Evolutionary conservation across 2,888 invertebrate genomes (phyloP).

Genomic region (Agrochola lychnidis): DNA sequence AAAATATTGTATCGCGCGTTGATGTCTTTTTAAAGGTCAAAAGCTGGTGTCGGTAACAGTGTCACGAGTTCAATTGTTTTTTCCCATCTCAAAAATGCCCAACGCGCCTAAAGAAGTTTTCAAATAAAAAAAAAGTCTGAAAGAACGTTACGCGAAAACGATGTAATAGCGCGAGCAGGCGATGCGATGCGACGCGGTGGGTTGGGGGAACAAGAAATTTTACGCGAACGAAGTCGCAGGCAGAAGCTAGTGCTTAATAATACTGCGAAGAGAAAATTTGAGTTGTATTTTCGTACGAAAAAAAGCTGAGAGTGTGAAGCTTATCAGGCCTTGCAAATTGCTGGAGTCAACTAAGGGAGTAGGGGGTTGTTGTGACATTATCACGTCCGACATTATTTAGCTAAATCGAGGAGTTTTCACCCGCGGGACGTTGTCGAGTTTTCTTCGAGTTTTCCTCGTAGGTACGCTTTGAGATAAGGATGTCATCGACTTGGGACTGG

Average conservation of each 20-base stretch:
- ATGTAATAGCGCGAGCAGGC: no score
- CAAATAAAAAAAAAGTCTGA: no score
- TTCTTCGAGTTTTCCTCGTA: conserved; percentile 45
- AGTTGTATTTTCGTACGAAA: conserved; percentile 27
- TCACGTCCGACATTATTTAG: conserved; percentile 61
- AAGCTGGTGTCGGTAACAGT: no score
- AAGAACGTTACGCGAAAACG: no score
- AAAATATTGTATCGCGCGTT: no score
- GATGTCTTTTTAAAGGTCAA: no score
- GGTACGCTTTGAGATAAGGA: conserved; percentile 26
- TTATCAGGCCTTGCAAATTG: conserved; percentile 62
- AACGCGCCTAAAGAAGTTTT: no score
- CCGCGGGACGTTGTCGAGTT: conserved; percentile 42
- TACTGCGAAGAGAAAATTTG: conserved; percentile 22
- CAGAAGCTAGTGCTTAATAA: conserved; percentile 16
- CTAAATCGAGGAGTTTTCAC: conserved; percentile 53
- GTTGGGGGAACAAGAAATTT: no score
- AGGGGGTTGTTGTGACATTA: conserved; percentile 56
- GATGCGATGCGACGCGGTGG: no score
- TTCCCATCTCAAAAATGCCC: no score
- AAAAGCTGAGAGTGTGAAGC: conserved; percentile 45
- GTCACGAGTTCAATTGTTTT: no score
- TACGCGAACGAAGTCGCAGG: no score
- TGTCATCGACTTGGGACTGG: conserved; percentile 8
- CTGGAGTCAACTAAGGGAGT: conserved; percentile 49